Percentiles rank a stretch among this genome's conserved stretches.
Evolutionary conservation across 2,888 invertebrate species (phyloP).

Genomic region (Willowsia nigromaculata): DNA sequence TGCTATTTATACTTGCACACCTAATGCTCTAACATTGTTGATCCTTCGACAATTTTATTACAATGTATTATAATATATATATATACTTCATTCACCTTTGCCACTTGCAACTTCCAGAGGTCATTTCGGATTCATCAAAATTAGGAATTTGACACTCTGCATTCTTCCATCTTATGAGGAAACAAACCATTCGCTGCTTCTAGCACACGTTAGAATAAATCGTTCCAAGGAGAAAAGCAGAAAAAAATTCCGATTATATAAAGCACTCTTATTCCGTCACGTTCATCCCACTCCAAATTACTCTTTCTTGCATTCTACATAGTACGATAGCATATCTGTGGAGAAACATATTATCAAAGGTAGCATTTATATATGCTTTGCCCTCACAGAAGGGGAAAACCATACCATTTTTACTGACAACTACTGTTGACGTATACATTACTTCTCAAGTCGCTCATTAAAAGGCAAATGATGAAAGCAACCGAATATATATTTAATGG

Average conservation of each 20-base stretch:
- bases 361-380: background rate
- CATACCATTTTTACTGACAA: background rate
- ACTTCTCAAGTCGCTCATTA: slow-evolving; percentile 42
- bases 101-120: slow-evolving; percentile 35
- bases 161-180: background rate
- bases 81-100: slow-evolving; percentile 58
- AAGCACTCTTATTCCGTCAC: background rate
- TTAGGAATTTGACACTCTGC: background rate
- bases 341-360: background rate
- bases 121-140: slow-evolving; percentile 29
- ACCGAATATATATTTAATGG: background rate
- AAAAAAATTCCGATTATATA: background rate
- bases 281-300: background rate
- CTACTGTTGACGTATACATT: slow-evolving; percentile 36
- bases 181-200: background rate
- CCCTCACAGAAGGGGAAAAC: background rate
- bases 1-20: background rate
- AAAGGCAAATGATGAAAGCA: slow-evolving; percentile 22
- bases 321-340: background rate
- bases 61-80: slow-evolving; percentile 15
- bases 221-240: background rate
- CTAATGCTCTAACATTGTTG: background rate
- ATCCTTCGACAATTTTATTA: background rate
- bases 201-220: background rate
- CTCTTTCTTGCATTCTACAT: background rate